These are phyloP conservation scores for Aplysina aerophoba DNA, from an alignment of 37 sponge, comb jelly and placozoan genomes.

Conservation along the genomic window DNA sequence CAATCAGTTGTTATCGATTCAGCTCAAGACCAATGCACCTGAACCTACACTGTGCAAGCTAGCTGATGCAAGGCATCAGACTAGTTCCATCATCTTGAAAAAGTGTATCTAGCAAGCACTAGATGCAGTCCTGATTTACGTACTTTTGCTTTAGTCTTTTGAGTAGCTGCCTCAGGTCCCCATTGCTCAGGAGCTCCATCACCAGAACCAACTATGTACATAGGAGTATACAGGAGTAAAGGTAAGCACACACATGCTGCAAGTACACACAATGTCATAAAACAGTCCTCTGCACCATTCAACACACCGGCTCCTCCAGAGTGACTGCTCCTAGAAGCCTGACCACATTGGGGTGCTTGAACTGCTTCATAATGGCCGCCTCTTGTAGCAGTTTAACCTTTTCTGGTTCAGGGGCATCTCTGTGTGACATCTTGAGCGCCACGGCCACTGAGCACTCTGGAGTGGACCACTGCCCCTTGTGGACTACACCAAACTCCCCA, in stretches of 20 bases:
- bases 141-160: background rate
- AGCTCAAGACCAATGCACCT: no score
- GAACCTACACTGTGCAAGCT: no score
- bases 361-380: slow-evolving; percentile 8
- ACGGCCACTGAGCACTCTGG: background rate
- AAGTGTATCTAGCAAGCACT: no score
- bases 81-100: no score
- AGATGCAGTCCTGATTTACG: no score
- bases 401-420: background rate
- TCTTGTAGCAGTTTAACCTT: slow-evolving; percentile 1
- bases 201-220: slow-evolving; percentile 1
- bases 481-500: background rate
- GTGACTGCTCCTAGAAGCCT: background rate
- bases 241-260: background rate
- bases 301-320: background rate
- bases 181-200: slow-evolving; percentile 6
- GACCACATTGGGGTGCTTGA: background rate
- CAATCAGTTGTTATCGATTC: no score
- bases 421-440: background rate
- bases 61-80: no score
- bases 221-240: background rate
- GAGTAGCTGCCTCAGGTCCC: background rate
- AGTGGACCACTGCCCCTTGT: background rate
- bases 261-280: background rate
- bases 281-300: background rate